Base-by-base conservation (phyloP, 2,113 vertebrate genomes). In the Sylvia atricapilla region DNA sequence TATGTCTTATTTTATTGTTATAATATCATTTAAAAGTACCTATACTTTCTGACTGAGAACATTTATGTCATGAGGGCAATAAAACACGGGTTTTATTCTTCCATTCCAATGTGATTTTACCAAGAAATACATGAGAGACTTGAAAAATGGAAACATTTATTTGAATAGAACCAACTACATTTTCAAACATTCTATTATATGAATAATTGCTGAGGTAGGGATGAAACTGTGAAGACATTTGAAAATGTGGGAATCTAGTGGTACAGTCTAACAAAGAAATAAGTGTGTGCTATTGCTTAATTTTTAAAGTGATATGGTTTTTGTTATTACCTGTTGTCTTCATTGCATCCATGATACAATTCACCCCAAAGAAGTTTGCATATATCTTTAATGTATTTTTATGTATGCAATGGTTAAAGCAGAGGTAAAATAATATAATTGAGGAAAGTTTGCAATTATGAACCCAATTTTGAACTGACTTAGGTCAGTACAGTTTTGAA, bases 1-100 rank as follows among this genome's bases (percentile, higher is more conserved):
- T 76, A 69, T 15, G 39, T 91, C 37, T 92, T 86, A 77, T 87
- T 84, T 93, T 90, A 94, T 91, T 96, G 64, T 92, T 93, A 73
- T 70, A 92, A 70, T 75, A 80, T 75, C 17, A 56, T 70, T 74
- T 37, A 90, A 82, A 95, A 84, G 28, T 89, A 87, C 18, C 46
- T 72, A 46, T 60, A 53, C 79, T 64, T 93, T 87, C 39, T 8
- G 37, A 85, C 35, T 87, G 80, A 84, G 82, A 94, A 76, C 37
- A 60, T 68, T 94, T 93, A 47, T 84, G 35, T 58, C 82, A 89
- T 62, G 75, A 76, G 60, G 44, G 31, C 44, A 94, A 43, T 73
- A 86, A 89, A 94, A 46, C 47, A 50, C 11, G 15, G 9, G 9
- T 93, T 95, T 83, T 75, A 33, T 87, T 81, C 25, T 92, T 89